Percentiles rank a stretch among this genome's conserved stretches.
phyloP scores from a whole-genome alignment of 2,113 vertebrate species.

The Apodemus speciosus region DNA sequence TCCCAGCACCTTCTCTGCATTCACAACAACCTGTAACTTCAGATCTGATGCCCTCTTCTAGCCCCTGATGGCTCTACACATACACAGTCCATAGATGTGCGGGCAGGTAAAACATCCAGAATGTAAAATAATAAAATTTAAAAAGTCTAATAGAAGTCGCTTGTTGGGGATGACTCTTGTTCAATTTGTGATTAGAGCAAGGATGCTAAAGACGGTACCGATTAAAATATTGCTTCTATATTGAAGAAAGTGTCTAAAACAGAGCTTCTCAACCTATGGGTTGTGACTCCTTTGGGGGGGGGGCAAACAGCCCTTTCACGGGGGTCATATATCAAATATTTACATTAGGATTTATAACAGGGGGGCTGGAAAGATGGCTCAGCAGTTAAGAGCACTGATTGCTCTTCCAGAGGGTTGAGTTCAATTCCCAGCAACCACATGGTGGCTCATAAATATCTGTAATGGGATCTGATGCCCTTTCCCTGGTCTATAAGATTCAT shows the following conservation, averaged over 20 bases:
- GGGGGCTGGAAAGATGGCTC: background rate
- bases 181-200: background rate
- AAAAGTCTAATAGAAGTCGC: background rate
- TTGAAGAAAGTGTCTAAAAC: background rate
- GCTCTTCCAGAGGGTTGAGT: background rate
- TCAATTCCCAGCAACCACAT: background rate
- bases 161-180: background rate
- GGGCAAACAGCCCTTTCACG: background rate
- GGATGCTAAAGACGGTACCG: background rate
- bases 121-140: background rate
- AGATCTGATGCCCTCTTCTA: background rate
- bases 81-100: background rate
- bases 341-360: background rate
- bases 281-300: background rate
- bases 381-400: background rate
- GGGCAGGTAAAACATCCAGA: background rate
- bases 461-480: too few relatives aligned
- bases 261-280: background rate
- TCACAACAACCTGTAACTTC: background rate
- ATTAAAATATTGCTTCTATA: background rate
- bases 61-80: background rate
- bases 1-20: background rate
- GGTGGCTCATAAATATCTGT: background rate
- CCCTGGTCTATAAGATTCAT: background rate
- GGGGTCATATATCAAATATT: background rate